Evolutionary conservation across 2,888 invertebrate species (phyloP).

Genomic region (Agrochola lota): DNA sequence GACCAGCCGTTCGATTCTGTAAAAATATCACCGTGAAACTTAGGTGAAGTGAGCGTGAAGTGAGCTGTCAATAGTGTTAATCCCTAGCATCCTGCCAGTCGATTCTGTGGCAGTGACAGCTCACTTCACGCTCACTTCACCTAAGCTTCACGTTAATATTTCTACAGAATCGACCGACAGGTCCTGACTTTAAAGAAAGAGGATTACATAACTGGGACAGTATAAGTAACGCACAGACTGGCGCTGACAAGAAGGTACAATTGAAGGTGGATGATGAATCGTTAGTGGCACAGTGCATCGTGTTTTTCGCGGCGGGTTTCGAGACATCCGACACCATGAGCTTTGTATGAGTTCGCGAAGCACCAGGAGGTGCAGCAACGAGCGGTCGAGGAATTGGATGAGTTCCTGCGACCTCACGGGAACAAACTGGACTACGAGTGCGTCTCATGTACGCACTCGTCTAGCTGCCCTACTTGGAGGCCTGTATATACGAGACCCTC

Average conservation of each 20-base stretch:
- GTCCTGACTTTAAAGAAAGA: slow-evolving; percentile 55
- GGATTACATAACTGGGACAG: slow-evolving; percentile 72
- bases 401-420: slow-evolving; percentile 68
- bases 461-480: slow-evolving; percentile 76
- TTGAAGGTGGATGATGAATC: slow-evolving; percentile 80
- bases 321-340: slow-evolving; percentile 77
- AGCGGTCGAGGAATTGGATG: slow-evolving; percentile 74
- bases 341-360: slow-evolving; percentile 77
- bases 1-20: too few species aligned
- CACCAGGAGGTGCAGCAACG: slow-evolving; percentile 66
- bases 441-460: too few species aligned
- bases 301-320: slow-evolving; percentile 84
- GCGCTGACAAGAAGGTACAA: slow-evolving; percentile 61
- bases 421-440: slow-evolving; percentile 73
- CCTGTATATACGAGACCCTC: slow-evolving; percentile 77
- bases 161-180: too few species aligned
- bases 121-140: too few species aligned
- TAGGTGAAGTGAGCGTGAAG: too few species aligned
- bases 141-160: too few species aligned
- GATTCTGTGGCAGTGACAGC: too few species aligned
- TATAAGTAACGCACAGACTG: slow-evolving; percentile 67
- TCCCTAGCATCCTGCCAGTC: too few species aligned
- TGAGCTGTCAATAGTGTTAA: too few species aligned
- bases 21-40: too few species aligned
- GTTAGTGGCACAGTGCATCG: slow-evolving; percentile 86